Evolutionary conservation across 2,797 vertebrate species (phyloP).

Genomic region (Sylvia borin): DNA sequence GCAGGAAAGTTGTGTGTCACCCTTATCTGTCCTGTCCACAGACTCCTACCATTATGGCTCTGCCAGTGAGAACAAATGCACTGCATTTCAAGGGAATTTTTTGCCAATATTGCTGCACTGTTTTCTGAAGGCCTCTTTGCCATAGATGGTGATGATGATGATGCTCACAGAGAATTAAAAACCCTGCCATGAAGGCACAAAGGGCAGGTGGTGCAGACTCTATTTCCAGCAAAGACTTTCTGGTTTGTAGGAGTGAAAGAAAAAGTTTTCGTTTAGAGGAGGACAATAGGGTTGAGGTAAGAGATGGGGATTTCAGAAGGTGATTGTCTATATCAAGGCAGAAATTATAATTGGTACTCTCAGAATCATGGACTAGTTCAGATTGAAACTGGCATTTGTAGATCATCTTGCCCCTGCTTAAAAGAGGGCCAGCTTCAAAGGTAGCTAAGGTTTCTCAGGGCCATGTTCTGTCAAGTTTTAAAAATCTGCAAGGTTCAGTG

Average conservation of each 20-base stretch:
- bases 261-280: not conserved
- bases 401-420: not conserved
- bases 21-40: not conserved
- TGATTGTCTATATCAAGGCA: not conserved
- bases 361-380: not conserved
- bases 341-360: not conserved
- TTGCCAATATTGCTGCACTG: not conserved
- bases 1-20: not conserved
- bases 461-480: constrained; percentile 20
- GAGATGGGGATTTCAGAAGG: not conserved
- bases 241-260: not conserved
- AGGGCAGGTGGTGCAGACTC: not conserved
- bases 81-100: not conserved
- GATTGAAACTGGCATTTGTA: constrained; percentile 18
- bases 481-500: not conserved
- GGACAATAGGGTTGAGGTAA: not conserved
- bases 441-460: constrained; percentile 10
- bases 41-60: not conserved
- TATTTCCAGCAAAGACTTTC: not conserved
- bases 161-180: not conserved
- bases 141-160: not conserved
- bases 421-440: constrained; percentile 19
- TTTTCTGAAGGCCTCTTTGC: not conserved
- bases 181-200: not conserved
- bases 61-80: not conserved